Base-by-base conservation (phyloP, 64 coral and sea anemone genomes). In the Dendrophyllia cribrosa region DNA sequence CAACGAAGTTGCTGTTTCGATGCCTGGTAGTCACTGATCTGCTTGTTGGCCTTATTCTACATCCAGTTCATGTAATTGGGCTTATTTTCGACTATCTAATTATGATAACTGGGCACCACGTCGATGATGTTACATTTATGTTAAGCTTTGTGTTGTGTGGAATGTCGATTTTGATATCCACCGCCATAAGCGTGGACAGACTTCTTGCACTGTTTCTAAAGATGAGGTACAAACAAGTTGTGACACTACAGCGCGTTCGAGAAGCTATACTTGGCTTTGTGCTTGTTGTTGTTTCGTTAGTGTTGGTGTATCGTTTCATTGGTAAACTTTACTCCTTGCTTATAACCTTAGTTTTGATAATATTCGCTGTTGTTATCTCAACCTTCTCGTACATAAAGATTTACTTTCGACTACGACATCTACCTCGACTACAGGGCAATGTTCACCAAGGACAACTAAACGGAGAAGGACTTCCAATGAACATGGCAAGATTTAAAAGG, bases 121-220 rank as follows among this genome's bases (percentile, higher is more conserved):
- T 22, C 21, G n/a, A 68, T 21, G 20, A 68, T 22, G 66, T 7
- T 9, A 22, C 7, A 7, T 22, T 23, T 24, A 19, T 68, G 8
- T 23, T 22, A 68, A 22, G 66, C 5, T 68, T 68, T 68, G 0
- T 68, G 0, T 68, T 68, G 21, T 68, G 66, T 68, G 66, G 66
- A 22, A 23, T 23, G n/a, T 68, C 66, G 9, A 22, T 23, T 9
- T 21, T 23, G 1, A 9, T 22, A 68, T 23, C 66, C 7, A 23
- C 66, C 5, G 66, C 66, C 20, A 68, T 68, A 68, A 68, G 66
- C n/a, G 19, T 68, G 66, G 66, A 68, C 66, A 68, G 66, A 68
- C n/a, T 68, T 68, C 20, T 68, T 3, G 66, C 66, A 6, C 66
- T 68, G 20, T 23, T 23, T 7, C 43, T 74, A 3, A 12, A 7